phyloP scores from a whole-genome alignment of 2,113 vertebrate genomes.

The Thunnus maccoyii region DNA sequence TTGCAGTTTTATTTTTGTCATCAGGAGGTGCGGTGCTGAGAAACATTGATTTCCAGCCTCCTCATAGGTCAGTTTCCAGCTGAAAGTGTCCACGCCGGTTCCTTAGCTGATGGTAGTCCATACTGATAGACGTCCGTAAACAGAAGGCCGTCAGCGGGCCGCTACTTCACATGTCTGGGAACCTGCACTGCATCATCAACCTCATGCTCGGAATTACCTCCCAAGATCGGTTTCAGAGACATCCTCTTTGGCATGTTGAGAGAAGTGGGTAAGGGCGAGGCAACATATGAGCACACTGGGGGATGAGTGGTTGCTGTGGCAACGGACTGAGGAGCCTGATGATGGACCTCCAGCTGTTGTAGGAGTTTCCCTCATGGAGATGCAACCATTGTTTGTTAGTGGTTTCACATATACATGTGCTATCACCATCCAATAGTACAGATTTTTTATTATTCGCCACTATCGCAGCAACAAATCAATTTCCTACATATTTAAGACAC shows the following conservation, averaged over 20 bases:
- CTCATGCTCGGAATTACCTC: background rate
- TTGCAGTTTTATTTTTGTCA: background rate
- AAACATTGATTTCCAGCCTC: background rate
- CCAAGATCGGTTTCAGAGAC: background rate
- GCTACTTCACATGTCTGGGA: background rate
- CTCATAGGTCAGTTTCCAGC: background rate
- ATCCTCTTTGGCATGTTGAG: conserved; percentile 1
- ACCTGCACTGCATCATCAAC: background rate
- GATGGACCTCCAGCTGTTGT: conserved; percentile 10
- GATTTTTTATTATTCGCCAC: too few relatives aligned
- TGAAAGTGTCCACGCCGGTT: background rate
- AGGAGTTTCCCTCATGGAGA: background rate
- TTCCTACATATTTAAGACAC: too few relatives aligned
- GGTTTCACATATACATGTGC: background rate
- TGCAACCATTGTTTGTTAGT: background rate
- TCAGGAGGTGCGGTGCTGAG: background rate
- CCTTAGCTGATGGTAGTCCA: background rate
- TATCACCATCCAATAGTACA: too few relatives aligned
- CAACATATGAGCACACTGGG: background rate
- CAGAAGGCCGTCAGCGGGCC: background rate
- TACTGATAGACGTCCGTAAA: background rate
- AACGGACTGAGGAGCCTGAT: conserved; percentile 19
- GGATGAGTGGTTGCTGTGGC: conserved; percentile 42
- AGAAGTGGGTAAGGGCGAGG: background rate
- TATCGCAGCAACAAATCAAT: too few relatives aligned